Conservation (phyloP, 2,797 vertebrate species). For the Geotrypetes seraphini region DNA sequence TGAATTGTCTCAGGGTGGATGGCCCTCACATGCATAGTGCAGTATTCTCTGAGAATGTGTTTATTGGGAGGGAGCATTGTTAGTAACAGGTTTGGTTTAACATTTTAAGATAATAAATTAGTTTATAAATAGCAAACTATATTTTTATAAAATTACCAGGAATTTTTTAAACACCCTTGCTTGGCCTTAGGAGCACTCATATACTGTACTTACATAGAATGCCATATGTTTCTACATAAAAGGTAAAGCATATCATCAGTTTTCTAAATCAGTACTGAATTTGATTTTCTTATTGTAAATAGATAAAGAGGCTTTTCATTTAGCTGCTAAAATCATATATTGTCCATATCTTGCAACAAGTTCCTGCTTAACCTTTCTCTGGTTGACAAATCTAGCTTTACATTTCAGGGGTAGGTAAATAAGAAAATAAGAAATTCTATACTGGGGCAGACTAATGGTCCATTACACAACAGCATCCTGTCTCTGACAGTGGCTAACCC, state of each 20-base stretch:
- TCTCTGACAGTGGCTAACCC: too few relatives aligned
- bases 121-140: neutral
- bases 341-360: constrained; percentile 30
- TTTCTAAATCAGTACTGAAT: constrained; percentile 9
- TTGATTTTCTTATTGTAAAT: constrained; percentile 9
- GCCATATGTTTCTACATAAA: constrained; percentile 14
- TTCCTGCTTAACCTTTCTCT: constrained; percentile 43
- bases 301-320: constrained; percentile 6
- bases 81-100: neutral
- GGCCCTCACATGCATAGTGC: constrained; percentile 22
- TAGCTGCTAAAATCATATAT: constrained; percentile 19
- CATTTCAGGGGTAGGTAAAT: too few relatives aligned
- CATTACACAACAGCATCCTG: too few relatives aligned
- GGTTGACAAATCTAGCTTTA: too few relatives aligned
- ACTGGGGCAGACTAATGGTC: too few relatives aligned
- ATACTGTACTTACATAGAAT: constrained; percentile 22
- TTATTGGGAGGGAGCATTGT: neutral
- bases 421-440: too few relatives aligned
- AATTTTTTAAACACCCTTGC: neutral
- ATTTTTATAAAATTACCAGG: neutral
- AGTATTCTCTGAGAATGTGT: neutral
- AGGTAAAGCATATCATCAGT: neutral
- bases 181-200: constrained; percentile 18
- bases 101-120: constrained; percentile 5
- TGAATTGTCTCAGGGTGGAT: constrained; percentile 65